Base-by-base conservation (phyloP, 1,140 invertebrate species). In the Drosophila suzukii region DNA sequence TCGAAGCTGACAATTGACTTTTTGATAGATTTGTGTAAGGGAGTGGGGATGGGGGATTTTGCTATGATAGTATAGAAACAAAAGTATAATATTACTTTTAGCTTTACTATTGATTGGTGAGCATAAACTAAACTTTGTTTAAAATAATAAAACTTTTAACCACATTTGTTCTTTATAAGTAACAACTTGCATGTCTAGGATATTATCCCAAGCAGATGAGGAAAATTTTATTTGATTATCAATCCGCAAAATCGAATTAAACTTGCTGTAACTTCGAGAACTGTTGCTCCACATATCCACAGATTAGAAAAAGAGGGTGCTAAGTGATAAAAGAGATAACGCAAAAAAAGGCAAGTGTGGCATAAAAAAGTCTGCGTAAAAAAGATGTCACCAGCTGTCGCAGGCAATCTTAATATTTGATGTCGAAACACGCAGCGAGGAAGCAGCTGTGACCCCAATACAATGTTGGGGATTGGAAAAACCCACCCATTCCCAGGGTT, bases 331-430 rank as follows among this genome's bases (percentile, higher is more conserved):
- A 73, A 44, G 17, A 55, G 2, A 36, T 34, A 34, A 27, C 20
- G 11, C 41, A 72, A 80, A 39, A 53, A 65, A 38, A 24, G 15
- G 7, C 54, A 30, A 36, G 36, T 15, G 56, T 32, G 44, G 50
- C 51, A 68, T 50, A 61, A 70, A 78, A 77, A 76, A 53, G 63
- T 60, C 36, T 80, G 61, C 57, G 59, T 32, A 36, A 49, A 57
- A 67, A 81, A 78, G 57, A 58, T 78, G 84, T 72, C 68, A 78
- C 66, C 84, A 89, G 68, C 84, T 89, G 84, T 76, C 81, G 56
- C 65, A 55, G 68, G 56, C 81, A 89, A 84, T 90, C 81, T 89
- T 89, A 89, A 89, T 89, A 89, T 89, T 89, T 89, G 77, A 89
- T 89, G 84, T 78, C 60, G 67, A 60, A 81, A 61, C 62, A 61